phyloP scores from a whole-genome alignment of 2,888 invertebrate genomes.

The Pseudococcus jackbeardsleyi region DNA sequence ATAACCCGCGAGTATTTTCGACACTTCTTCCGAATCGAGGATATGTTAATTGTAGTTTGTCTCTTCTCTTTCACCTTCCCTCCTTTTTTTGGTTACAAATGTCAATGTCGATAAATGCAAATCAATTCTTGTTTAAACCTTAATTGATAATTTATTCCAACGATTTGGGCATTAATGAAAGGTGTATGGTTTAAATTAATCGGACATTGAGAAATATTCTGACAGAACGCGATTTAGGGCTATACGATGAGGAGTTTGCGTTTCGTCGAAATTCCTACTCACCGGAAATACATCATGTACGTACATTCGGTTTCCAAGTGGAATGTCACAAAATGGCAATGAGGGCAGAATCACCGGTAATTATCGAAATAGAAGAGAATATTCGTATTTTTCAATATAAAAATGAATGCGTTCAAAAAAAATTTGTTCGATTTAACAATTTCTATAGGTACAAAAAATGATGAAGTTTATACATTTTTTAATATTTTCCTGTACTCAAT shows the following conservation, averaged over 20 bases:
- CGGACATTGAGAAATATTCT: neutral
- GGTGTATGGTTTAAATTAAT: slow-evolving; percentile 21
- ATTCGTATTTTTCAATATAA: too few species aligned
- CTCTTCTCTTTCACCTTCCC: neutral
- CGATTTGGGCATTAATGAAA: too few species aligned
- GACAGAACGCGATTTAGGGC: neutral
- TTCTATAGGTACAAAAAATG: too few species aligned
- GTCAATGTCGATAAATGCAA: slow-evolving; percentile 3
- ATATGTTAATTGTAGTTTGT: slow-evolving; percentile 4
- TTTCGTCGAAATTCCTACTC: neutral
- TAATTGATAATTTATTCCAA: slow-evolving; percentile 5
- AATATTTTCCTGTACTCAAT: too few species aligned
- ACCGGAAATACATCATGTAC: neutral
- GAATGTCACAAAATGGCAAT: neutral
- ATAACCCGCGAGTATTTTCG: neutral
- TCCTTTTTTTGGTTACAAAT: neutral
- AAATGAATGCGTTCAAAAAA: neutral
- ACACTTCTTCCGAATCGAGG: neutral
- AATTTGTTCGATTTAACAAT: neutral
- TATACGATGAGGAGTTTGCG: neutral
- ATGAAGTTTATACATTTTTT: too few species aligned
- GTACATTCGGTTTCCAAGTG: neutral
- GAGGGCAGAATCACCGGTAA: too few species aligned
- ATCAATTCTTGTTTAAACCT: too few species aligned
- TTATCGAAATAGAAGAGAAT: too few species aligned